Percentiles rank a stretch among this genome's conserved stretches.
Evolutionary conservation across 2,797 vertebrate species (phyloP).

Genomic region (Hemitrygon akajei): DNA sequence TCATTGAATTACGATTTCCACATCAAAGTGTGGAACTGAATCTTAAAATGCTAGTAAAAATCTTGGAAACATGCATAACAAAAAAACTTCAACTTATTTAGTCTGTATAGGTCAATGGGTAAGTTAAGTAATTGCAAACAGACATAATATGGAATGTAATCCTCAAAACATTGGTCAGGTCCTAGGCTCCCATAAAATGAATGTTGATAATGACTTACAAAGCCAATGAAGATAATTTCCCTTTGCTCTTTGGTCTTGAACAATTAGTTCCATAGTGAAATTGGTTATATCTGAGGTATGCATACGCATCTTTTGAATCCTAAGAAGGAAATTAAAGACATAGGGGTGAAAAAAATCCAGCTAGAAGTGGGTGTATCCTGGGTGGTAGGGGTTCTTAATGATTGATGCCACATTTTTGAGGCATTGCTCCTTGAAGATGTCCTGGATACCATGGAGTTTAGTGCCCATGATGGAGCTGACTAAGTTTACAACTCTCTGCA

Average conservation of each 20-base stretch:
- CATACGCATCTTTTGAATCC: neutral
- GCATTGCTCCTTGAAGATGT: too few relatives aligned
- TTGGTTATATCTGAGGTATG: neutral
- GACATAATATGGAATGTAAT: neutral
- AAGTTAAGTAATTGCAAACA: neutral
- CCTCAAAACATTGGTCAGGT: neutral
- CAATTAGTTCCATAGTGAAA: neutral
- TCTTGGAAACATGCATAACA: neutral
- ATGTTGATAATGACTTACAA: neutral
- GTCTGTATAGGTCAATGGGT: neutral
- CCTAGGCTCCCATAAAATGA: neutral
- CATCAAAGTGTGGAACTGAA: neutral
- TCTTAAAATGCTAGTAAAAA: neutral
- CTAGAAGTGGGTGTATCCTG: too few relatives aligned
- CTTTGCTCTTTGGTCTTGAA: neutral
- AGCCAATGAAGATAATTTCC: neutral
- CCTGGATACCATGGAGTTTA: too few relatives aligned
- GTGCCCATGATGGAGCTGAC: too few relatives aligned
- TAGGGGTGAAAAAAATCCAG: neutral
- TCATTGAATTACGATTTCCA: neutral
- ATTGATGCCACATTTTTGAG: too few relatives aligned
- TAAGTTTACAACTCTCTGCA: too few relatives aligned
- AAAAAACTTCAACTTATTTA: neutral
- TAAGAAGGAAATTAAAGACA: neutral
- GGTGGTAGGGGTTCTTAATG: too few relatives aligned